Conservation (phyloP, 2,888 invertebrate genomes). For the Conus canariensis region DNA sequence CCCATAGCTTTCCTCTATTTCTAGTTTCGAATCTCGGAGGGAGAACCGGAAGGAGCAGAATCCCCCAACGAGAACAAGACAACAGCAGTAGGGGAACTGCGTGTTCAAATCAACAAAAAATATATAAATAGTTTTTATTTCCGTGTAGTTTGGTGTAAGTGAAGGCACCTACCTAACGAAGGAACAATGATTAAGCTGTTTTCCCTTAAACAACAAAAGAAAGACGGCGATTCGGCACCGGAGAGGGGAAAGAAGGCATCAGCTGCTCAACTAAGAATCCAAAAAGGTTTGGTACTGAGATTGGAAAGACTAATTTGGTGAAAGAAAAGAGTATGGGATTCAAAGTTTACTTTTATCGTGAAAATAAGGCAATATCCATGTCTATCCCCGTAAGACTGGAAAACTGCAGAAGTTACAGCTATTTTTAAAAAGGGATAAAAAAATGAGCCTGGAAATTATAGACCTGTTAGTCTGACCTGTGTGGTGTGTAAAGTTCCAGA, state of each 20-base stretch:
- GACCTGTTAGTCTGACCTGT: too few relatives aligned
- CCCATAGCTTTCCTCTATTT: not conserved
- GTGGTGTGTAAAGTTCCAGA: too few relatives aligned
- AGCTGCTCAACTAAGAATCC: constrained; percentile 97
- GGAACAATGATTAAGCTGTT: constrained; percentile 95
- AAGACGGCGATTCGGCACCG: constrained; percentile 84
- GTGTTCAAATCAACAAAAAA: not conserved
- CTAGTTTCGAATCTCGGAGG: constrained; percentile 38
- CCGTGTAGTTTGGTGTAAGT: not conserved
- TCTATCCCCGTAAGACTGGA: too few relatives aligned
- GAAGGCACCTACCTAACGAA: not conserved
- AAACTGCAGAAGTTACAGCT: too few relatives aligned
- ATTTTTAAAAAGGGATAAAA: too few relatives aligned
- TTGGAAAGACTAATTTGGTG: too few relatives aligned
- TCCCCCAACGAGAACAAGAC: not conserved
- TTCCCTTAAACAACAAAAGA: constrained; percentile 98
- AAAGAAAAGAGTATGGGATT: too few relatives aligned
- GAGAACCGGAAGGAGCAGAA: constrained; percentile 25
- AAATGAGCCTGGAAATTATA: too few relatives aligned
- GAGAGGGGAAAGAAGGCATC: constrained; percentile 87
- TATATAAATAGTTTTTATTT: not conserved
- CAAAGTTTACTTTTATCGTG: too few relatives aligned
- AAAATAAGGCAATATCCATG: too few relatives aligned
- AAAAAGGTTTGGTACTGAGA: constrained; percentile 87
- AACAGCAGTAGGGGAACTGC: constrained; percentile 4